phyloP scores from a whole-genome alignment of 2,797 vertebrate species.

The Rhynchotus rufescens region DNA sequence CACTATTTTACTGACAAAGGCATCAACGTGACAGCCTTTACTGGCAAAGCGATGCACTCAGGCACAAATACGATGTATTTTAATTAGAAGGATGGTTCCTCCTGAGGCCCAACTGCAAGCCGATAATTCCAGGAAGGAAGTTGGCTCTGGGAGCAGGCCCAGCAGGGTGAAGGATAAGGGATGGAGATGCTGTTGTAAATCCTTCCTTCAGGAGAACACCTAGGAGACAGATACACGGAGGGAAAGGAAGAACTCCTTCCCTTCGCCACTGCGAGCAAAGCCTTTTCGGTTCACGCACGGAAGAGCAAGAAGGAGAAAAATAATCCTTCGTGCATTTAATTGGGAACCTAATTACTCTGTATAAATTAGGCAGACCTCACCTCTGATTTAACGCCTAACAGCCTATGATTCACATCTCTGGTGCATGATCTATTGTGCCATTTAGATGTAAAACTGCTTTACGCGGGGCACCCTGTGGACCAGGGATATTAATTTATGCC shows the following conservation, averaged over 20 bases:
- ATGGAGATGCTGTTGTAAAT: neutral
- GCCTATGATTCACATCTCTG: constrained; percentile 27
- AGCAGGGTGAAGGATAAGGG: neutral
- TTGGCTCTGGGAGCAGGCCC: rapidly evolving
- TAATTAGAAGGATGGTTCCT: neutral
- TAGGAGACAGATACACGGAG: rapidly evolving
- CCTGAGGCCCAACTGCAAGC: neutral
- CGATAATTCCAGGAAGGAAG: neutral
- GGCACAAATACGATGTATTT: neutral
- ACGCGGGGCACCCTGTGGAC: neutral
- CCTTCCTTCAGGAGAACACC: neutral
- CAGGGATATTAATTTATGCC: constrained; percentile 14
- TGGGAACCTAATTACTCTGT: constrained; percentile 24
- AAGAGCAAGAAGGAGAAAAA: neutral
- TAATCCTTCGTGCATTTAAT: neutral
- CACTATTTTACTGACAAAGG: neutral
- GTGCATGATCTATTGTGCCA: constrained; percentile 4
- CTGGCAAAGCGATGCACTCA: rapidly evolving
- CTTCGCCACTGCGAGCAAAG: neutral
- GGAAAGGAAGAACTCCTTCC: neutral
- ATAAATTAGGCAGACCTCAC: constrained; percentile 22
- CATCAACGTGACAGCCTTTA: neutral
- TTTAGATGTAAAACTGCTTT: constrained; percentile 26
- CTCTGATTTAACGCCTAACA: neutral
- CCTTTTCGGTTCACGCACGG: neutral